Evolutionary conservation across 30 jellyfish, hydroid and myxozoan genomes (phyloP), one percentile per base, ranked within the genome.

Genomic region (Hydra vulgaris): DNA sequence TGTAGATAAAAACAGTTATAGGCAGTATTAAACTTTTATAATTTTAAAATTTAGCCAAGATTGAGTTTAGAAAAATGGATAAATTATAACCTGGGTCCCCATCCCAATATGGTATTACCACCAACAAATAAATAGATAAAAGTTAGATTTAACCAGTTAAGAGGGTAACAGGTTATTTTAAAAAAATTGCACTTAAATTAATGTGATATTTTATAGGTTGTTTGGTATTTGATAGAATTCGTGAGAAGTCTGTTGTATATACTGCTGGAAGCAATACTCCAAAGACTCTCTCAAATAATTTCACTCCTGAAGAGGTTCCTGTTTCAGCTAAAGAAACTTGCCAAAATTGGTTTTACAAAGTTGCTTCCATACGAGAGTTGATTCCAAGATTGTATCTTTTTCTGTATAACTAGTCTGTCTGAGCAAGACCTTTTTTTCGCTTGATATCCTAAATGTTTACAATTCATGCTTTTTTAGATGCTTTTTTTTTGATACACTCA

Each of bases 271-370:
- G 84, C 26, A 78, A 71, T 23, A 77, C 56, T 17, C 79, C 85
- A 21, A 55, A 70, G 53, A 84, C 99, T 15, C 82, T 92, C 54
- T 95, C 96, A 19, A 95, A 87, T 8, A 55, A 87, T 26, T 92
- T 92, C 87, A 92, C 99, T 0, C 99, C 99, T 12, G 99, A 92
- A 27, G 92, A 92, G 82, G 99, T 92, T 3, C 99, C 99, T 15
- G 99, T 87, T n/a, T 83, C 97, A 68, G 99, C 99, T 72, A 92
- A 92, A 77, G 99, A 92, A 66, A 92, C 99, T n/a, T 92, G 99
- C 76, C 72, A 96, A 53, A 92, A 92, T 83, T 92, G 99, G 99
- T 92, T 92, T 79, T 92, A 87, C 77, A 92, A 92, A 78, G 99
- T 92, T 23, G 99, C 99, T 17, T 92, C 99, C 0, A 92, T 92